Percentiles rank a stretch among this genome's conserved stretches.
Evolutionary conservation across 2,888 invertebrate genomes (phyloP).

Genomic region (Cryptocephalus moraei): DNA sequence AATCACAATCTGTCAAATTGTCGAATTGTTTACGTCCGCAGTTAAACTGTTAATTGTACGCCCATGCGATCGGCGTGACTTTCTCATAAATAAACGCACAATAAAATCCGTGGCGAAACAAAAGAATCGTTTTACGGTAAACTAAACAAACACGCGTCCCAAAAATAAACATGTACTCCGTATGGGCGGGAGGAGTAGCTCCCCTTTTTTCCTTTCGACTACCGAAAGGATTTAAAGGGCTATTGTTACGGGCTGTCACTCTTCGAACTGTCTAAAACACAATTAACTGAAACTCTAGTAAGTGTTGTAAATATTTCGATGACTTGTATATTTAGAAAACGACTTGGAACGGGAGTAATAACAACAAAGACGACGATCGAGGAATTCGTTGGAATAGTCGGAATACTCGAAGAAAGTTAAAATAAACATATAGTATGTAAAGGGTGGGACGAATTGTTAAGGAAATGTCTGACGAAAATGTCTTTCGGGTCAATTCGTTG

Average conservation of each 20-base stretch:
- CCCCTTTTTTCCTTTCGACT: neutral
- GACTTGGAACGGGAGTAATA: no score
- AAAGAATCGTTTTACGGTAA: conserved; percentile 12
- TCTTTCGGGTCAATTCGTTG: no score
- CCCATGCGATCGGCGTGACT: conserved; percentile 7
- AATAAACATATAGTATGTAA: no score
- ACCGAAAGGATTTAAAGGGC: conserved; percentile 2
- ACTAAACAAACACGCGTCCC: neutral
- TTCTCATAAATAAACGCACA: conserved; percentile 16
- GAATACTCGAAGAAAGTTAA: no score
- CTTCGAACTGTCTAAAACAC: conserved; percentile 17
- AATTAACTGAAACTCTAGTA: conserved; percentile 16
- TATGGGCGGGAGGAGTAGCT: neutral
- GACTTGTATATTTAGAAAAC: conserved; percentile 17
- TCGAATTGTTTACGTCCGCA: no score
- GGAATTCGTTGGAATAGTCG: no score
- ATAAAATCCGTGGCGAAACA: conserved; percentile 15
- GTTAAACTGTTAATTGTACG: no score
- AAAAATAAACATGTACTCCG: neutral
- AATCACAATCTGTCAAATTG: no score
- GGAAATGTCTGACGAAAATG: no score
- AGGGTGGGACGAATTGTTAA: no score
- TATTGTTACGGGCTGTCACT: conserved; percentile 19
- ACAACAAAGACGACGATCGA: no score
- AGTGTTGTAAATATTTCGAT: conserved; percentile 18